Evolutionary conservation across 2,797 vertebrate species (phyloP), one percentile per base, ranked within the genome.

Genomic region (Enteromius unitaeniatus): DNA sequence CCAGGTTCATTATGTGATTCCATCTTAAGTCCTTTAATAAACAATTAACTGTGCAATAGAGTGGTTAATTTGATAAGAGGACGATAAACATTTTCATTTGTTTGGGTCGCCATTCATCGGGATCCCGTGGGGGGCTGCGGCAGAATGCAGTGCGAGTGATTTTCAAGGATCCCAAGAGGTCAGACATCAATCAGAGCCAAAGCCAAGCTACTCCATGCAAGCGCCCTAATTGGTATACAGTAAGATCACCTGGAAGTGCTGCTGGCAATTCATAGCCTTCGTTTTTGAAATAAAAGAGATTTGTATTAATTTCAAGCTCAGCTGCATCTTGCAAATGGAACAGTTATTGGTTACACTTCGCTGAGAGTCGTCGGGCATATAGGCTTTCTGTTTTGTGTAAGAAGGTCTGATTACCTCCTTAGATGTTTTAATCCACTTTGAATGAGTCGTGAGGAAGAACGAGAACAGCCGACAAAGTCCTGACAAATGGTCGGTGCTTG

Each of bases 11-110:
- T 89, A 90, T 89, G 84, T 84, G 87, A 90, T 90, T 90, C 79
- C 88, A 90, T 90, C 88, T 89, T 90, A 86, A 87, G 84, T 87
- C 88, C 84, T 88, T 90, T 90, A 90, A 90, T 90, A 90, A 90
- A 90, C 89, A 89, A 90, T 90, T 90, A 90, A 85, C 85, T 80
- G 85, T 87, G 88, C 89, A 89, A 86, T 88, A 81, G 85, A 88
- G 85, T 88, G 88, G 85, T 88, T 89, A 88, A 90, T 90, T 90
- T 89, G 89, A 90, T 90, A 88, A 90, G 78, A 84, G 75, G 67
- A 85, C 37, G 89, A 90, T 90, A 89, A 89, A 89, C 87, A 81
- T 83, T 89, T 90, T 88, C 87, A 89, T 89, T 90, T 88, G 87
- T 89, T 90, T 85, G 85, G 82, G 75, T 88, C 83, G 79, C 60